Percentiles rank a stretch among this genome's conserved stretches.
phyloP scores from a whole-genome alignment of 2,888 invertebrate genomes.

The Caenorhabditis afra region DNA sequence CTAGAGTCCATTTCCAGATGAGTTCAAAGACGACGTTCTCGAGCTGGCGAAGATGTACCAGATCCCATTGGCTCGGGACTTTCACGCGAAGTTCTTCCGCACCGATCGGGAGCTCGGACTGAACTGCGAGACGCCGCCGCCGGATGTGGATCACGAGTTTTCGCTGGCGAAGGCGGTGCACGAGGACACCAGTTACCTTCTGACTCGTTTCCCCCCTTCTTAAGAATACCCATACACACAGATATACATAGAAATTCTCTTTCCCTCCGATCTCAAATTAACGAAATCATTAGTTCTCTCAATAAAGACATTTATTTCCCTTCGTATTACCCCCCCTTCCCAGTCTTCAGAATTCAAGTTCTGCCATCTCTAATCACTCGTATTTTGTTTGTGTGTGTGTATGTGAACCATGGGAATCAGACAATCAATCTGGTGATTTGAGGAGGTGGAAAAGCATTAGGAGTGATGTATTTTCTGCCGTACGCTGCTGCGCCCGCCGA shows the following conservation, averaged over 20 bases:
- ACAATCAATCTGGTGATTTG: slow-evolving; percentile 28
- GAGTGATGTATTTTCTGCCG: slow-evolving; percentile 9
- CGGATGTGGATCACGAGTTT: slow-evolving; percentile 16
- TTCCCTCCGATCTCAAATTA: too few relatives aligned
- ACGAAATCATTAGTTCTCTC: neutral
- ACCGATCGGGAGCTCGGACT: neutral
- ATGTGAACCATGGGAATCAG: slow-evolving; percentile 17
- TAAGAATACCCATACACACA: too few relatives aligned
- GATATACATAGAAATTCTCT: too few relatives aligned
- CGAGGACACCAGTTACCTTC: slow-evolving; percentile 10
- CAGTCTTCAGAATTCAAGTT: too few relatives aligned
- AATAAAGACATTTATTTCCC: neutral
- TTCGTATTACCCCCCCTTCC: too few relatives aligned
- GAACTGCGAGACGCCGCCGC: neutral
- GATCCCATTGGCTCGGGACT: slow-evolving; percentile 4
- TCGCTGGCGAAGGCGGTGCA: slow-evolving; percentile 15
- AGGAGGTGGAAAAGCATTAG: slow-evolving; percentile 14
- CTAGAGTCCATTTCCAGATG: slow-evolving; percentile 2
- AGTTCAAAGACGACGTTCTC: slow-evolving; percentile 11
- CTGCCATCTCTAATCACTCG: neutral
- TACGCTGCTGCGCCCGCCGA: neutral
- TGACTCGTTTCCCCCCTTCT: slow-evolving; percentile 17
- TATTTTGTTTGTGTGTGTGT: neutral
- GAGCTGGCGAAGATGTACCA: slow-evolving; percentile 20
- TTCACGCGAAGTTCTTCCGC: neutral